Base-by-base conservation (phyloP, 2,113 vertebrate genomes). In the Phalacrocorax brasilianus region DNA sequence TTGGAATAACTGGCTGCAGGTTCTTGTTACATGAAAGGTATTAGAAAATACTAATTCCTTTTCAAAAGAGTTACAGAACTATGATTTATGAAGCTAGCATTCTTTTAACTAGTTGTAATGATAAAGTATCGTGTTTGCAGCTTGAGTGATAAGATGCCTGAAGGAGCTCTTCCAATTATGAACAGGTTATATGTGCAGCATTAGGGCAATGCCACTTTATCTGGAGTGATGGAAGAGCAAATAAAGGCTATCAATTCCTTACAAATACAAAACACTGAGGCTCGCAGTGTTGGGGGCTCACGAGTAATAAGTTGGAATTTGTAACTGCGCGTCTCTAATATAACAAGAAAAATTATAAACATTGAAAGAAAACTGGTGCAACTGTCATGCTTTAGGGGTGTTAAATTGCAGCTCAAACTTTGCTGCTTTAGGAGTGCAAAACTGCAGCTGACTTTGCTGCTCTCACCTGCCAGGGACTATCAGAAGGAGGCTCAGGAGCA, bases 311-410 rank as follows among this genome's bases (percentile, higher is more conserved):
- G 11, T 2, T 20, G 30, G 19, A n/a, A 38, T 76, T 65, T 59
- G 53, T n/a, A 56, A 50, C 65, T 40, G 9, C 0, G 9, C 59
- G 22, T 15, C 28, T 42, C 19, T 68, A 56, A 67, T 49, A 30
- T 3, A 62, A 28, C 21, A 59, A 66, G 18, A 5, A 35, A 53
- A 78, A 66, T 8, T 8, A 19, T 0, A 71, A 53, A 22, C 0
- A 0, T 21, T 32, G 11, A 27, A 50, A 63, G 42, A 45, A 63
- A 85, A 63, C 2, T 0, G 1, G 38, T 15, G 30, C 32, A 12
- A n/a, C 14, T 23, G 15, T 12, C 26, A 3, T 26, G 22, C 44
- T 47, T 59, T 35, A 22, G 45, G 45, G n/a, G 45, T 3, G 17
- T 40, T 22, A 26, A 47, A 22, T 24, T 23, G 17, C 20, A 49